Base-by-base conservation (phyloP, 2,113 vertebrate species). In the Saccopteryx leptura region DNA sequence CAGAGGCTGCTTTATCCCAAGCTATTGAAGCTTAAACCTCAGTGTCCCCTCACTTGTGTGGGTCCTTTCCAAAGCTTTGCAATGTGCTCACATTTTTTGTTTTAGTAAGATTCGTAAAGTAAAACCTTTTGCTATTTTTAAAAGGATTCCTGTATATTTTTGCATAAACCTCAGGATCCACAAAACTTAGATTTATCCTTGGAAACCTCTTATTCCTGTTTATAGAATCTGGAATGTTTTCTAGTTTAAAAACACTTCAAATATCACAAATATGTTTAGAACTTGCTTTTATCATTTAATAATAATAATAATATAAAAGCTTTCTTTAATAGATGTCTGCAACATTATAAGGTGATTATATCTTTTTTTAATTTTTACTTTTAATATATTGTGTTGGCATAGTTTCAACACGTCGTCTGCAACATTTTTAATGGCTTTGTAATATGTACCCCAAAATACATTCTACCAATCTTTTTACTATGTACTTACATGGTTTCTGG, bases 301-400 rank as follows among this genome's bases (percentile, higher is more conserved):
- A 82, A 61, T n/a, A 91, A 19, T 18, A 58, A 33, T 9, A n/a
- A 81, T 19, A 39, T 39, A 39, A 39, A 39, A 39, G 31, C 15
- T 86, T 89, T 92, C 48, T 33, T 88, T 75, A 79, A 33, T 15
- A 93, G 71, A 93, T 90, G 85, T 68, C 69, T 88, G 54, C 33
- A 88, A 75, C 65, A 79, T 85, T 87, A 39, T 39, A 39, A 39
- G 39, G 39, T 39, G 39, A 39, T 39, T 39, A 39, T 3, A 39
- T 39, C 39, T 39, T 39, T 39, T 39, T 39, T 39, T 39, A 39
- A 39, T 39, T 39, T 39, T 39, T 39, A 39, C 39, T 39, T 39
- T 39, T 39, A 39, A 39, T 39, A 3, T 39, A 39, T 39, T 39
- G 39, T 39, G 39, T 39, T 39, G 39, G 39, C 39, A 39, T 39